phyloP scores from a whole-genome alignment of 2,113 vertebrate genomes.

The Tragelaphus buxtoni region DNA sequence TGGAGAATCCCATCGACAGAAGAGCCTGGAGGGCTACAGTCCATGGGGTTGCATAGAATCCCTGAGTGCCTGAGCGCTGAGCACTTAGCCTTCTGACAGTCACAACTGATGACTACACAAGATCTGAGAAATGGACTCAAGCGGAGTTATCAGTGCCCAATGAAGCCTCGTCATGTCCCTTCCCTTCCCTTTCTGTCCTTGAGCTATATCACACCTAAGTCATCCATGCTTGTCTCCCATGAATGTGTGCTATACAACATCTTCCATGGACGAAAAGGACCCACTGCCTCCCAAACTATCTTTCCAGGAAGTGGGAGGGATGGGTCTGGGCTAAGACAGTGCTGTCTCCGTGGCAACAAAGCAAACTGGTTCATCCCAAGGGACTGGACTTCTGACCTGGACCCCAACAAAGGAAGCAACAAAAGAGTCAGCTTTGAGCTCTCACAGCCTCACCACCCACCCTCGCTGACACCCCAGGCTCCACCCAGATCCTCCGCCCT shows the following conservation, averaged over 20 bases:
- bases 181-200: not conserved
- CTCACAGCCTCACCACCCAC: no score
- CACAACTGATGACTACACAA: not conserved
- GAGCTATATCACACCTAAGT: not conserved
- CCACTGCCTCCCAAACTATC: not conserved
- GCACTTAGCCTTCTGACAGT: not conserved
- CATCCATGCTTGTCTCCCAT: not conserved
- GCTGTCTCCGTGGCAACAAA: not conserved
- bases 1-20: not conserved
- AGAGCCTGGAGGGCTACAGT: not conserved
- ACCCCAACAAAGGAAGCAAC: not conserved
- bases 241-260: not conserved
- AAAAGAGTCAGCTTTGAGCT: not conserved
- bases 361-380: not conserved
- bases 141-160: not conserved
- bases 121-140: not conserved
- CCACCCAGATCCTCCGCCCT: not conserved
- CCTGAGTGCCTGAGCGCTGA: not conserved
- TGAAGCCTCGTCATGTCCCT: fast-evolving
- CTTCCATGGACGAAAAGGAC: not conserved
- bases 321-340: not conserved
- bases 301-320: not conserved
- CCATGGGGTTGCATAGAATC: not conserved
- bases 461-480: not conserved
- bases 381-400: not conserved